A percentile compares a stretch with the other conserved stretches of the same genome.
Conservation (phyloP, 2,113 vertebrate genomes). For the Willisornis vidua region DNA sequence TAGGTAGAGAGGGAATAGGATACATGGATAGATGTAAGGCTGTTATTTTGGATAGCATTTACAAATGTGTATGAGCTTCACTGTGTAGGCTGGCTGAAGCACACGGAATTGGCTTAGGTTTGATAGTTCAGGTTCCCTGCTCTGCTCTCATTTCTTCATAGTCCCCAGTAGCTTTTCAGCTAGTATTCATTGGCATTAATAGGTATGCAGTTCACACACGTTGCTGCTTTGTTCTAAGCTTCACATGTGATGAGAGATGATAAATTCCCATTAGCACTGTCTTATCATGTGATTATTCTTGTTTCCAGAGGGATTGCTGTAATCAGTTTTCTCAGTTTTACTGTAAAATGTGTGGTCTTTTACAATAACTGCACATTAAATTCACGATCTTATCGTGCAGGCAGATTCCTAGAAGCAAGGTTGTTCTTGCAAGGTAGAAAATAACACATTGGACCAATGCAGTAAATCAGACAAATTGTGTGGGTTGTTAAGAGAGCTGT, state of each 20-base stretch:
- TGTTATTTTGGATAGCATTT: not conserved
- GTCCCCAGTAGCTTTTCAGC: not conserved
- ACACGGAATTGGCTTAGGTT: not conserved
- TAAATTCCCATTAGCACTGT: conserved; percentile 61
- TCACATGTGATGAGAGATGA: conserved; percentile 51
- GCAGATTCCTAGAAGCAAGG: conserved; percentile 21
- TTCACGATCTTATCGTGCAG: conserved; percentile 25
- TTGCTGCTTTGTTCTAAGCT: conserved; percentile 50
- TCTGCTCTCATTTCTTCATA: not conserved
- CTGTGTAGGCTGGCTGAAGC: not conserved
- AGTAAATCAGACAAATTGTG: conserved; percentile 54
- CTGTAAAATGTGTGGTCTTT: conserved; percentile 73
- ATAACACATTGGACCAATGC: not conserved
- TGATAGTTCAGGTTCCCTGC: not conserved
- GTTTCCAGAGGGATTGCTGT: conserved; percentile 60
- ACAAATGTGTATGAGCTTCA: not conserved
- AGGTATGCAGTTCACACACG: not conserved
- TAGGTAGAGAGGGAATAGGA: not conserved
- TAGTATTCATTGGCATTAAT: conserved; percentile 12
- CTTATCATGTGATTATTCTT: conserved; percentile 66
- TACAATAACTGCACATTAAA: conserved; percentile 48
- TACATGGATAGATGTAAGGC: not conserved
- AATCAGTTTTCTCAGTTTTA: conserved; percentile 77
- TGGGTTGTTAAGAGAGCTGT: conserved; percentile 31
- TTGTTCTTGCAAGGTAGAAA: conserved; percentile 41